Evolutionary conservation across 2,888 invertebrate species (phyloP), one percentile per base, ranked within the genome.

Genomic region (Andricus quercusramuli): DNA sequence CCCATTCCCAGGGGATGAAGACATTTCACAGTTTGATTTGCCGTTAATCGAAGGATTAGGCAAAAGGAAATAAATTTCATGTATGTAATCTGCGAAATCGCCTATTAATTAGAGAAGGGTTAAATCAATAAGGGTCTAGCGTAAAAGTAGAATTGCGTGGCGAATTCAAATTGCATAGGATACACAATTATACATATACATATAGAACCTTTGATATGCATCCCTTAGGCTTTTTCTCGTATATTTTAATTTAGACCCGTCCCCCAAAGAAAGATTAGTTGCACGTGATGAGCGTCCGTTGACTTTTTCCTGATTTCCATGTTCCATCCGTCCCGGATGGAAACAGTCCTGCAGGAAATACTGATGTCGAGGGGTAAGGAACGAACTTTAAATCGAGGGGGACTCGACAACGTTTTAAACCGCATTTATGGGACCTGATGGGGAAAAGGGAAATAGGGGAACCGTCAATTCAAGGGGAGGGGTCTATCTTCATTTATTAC

Each of bases 291-390:
- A 79, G 25, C 47, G 79, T 37, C 59, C 80, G 80, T 80, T 80
- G 78, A 80, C 82, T 78, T 82, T 82, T 82, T 44, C 77, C 79
- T 76, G 79, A 80, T 83, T 83, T 83, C 80, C 83, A 62, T 62
- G 79, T 47, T 56, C 47, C 37, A 51, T 67, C 22, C 29, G 65
- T 64, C 67, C 32, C 65, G 80, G 74, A 51, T 79, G 82, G 70
- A 80, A 77, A 80, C 68, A 67, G 51, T 76, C n/a, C 64, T 70
- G 81, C 82, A 81, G 84, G 82, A 83, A 83, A 51, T 41, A 47
- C 17, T 41, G 32, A 41, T 68, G 66, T 37, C 62, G 82, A 83
- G 83, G 80, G 81, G 59, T 68, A 56, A 25, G 25, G 29, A 59
- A 41, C 13, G 74, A 70, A 62, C 51, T 68, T 80, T 51, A 70